Evolutionary conservation across 2,797 vertebrate species (phyloP).

Genomic region (Scarus forsteni): DNA sequence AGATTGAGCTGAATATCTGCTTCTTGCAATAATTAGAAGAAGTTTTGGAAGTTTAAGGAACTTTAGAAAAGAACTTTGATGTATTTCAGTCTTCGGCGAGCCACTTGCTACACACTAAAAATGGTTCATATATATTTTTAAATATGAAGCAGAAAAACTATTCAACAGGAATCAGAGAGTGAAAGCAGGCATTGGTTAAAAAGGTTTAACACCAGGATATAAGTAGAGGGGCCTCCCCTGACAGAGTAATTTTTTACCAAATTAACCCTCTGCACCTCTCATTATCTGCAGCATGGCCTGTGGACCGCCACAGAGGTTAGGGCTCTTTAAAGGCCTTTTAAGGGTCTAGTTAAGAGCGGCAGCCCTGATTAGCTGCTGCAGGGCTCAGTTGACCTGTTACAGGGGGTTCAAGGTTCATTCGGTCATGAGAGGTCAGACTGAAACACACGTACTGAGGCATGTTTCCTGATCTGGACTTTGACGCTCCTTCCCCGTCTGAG

Average conservation of each 20-base stretch:
- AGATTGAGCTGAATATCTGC: background rate
- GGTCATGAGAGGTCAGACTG: slow-evolving; percentile 43
- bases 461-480: slow-evolving; percentile 88
- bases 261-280: slow-evolving; percentile 47
- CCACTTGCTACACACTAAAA: background rate
- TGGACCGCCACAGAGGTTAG: slow-evolving; percentile 23
- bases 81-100: background rate
- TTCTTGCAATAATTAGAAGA: background rate
- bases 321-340: slow-evolving; percentile 42
- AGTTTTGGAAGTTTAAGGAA: background rate
- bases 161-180: background rate
- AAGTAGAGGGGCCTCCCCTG: slow-evolving; percentile 18
- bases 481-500: slow-evolving; percentile 91
- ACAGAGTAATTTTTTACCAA: slow-evolving; percentile 11
- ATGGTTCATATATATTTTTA: background rate
- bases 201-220: slow-evolving; percentile 16
- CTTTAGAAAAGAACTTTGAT: background rate
- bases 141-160: background rate
- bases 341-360: slow-evolving; percentile 49
- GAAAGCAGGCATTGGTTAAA: slow-evolving; percentile 1
- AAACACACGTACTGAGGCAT: slow-evolving; percentile 94
- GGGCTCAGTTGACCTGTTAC: slow-evolving; percentile 55
- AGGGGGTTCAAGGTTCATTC: slow-evolving; percentile 35
- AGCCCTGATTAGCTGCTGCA: slow-evolving; percentile 37
- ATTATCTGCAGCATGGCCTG: slow-evolving; percentile 33